Evolutionary conservation across 2,113 vertebrate genomes (phyloP).

Genomic region (Rostratula benghalensis): DNA sequence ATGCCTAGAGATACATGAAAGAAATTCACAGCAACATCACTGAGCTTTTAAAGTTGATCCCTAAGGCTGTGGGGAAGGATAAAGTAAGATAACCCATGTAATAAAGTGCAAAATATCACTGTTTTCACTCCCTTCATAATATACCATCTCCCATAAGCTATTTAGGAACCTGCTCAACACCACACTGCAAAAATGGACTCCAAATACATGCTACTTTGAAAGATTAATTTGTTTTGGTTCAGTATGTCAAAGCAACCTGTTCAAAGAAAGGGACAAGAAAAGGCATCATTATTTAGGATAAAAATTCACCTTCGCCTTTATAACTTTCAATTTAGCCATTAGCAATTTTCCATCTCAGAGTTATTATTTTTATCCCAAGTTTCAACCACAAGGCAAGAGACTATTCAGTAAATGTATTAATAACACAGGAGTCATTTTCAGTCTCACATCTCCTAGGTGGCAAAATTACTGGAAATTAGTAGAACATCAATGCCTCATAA

Average conservation of each 20-base stretch:
- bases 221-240: background rate
- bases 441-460: background rate
- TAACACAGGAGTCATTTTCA: background rate
- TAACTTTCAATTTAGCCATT: background rate
- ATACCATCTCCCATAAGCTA: background rate
- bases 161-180: background rate
- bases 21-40: background rate
- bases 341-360: background rate
- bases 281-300: background rate
- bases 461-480: background rate
- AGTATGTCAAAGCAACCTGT: background rate
- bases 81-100: background rate
- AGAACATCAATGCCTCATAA: background rate
- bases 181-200: background rate
- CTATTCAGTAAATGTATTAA: background rate
- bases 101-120: background rate
- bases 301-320: background rate
- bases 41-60: background rate
- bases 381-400: background rate
- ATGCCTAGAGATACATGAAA: background rate
- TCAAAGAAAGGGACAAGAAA: background rate
- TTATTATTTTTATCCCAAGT: background rate
- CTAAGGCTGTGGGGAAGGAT: background rate
- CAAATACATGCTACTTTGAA: background rate
- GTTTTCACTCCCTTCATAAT: background rate